Percentiles rank a stretch among this genome's conserved stretches.
These are phyloP conservation scores for Acropora tenuis DNA, from an alignment of 64 coral and sea anemone genomes.

Conservation along the genomic window DNA sequence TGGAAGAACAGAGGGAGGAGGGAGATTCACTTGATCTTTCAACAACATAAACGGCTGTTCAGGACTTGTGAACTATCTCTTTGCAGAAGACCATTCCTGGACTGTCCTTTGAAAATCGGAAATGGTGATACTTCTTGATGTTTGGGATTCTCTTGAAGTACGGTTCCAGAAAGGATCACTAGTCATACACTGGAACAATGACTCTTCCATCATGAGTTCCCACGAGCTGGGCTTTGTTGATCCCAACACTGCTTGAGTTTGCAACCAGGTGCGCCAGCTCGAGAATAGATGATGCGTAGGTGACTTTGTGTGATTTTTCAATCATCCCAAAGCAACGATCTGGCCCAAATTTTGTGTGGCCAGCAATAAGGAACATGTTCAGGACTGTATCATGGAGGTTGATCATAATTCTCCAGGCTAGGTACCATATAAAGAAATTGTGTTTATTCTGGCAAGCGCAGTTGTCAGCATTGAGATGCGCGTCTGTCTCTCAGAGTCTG, in stretches of 20 bases:
- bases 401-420: slow-evolving; percentile 8
- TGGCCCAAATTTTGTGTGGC: slow-evolving; percentile 40
- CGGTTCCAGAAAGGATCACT: slow-evolving; percentile 1
- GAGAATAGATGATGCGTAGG: slow-evolving; percentile 32
- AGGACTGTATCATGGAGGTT: background rate
- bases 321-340: slow-evolving; percentile 20
- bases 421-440: slow-evolving; percentile 54
- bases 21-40: background rate
- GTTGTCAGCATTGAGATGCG: slow-evolving; percentile 50
- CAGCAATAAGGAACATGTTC: slow-evolving; percentile 21
- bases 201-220: slow-evolving; percentile 46
- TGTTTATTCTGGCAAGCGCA: slow-evolving; percentile 48
- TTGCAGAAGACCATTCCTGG: slow-evolving; percentile 37
- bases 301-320: slow-evolving; percentile 33
- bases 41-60: slow-evolving; percentile 33
- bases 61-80: background rate
- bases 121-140: slow-evolving; percentile 54
- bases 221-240: slow-evolving; percentile 57
- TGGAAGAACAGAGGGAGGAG: background rate
- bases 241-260: slow-evolving; percentile 35
- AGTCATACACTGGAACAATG: slow-evolving; percentile 53
- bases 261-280: slow-evolving; percentile 53
- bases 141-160: slow-evolving; percentile 43
- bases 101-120: slow-evolving; percentile 36
- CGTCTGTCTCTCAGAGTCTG: slow-evolving; percentile 32